Percentiles rank a stretch among this genome's conserved stretches.
Conservation (phyloP, 2,888 invertebrate genomes). For the Drosophila barbarae region DNA sequence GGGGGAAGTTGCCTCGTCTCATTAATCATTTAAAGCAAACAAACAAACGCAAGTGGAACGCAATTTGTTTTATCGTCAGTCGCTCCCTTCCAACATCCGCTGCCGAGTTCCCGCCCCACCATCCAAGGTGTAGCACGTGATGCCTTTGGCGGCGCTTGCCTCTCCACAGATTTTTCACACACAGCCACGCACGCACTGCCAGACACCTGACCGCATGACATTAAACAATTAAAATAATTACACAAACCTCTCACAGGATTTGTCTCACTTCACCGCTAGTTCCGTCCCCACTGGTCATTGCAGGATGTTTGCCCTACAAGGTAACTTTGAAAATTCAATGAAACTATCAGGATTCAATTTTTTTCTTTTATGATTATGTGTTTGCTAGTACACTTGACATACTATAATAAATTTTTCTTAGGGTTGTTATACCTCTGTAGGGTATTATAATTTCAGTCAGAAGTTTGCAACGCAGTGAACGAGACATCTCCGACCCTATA, state of each 20-base stretch:
- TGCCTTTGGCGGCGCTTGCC: constrained; percentile 23
- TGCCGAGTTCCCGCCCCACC: neutral
- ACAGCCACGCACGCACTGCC: constrained; percentile 26
- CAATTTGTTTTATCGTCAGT: constrained; percentile 65
- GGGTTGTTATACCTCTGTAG: neutral
- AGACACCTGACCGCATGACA: constrained; percentile 68
- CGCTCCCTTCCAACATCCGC: neutral
- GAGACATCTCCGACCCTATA: too few species aligned
- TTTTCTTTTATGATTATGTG: neutral
- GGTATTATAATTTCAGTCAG: too few species aligned
- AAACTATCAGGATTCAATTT: constrained; percentile 5
- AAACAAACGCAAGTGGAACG: constrained; percentile 56
- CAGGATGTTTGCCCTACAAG: neutral
- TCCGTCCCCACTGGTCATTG: constrained; percentile 14
- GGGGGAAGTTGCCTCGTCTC: constrained; percentile 39
- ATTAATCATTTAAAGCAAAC: constrained; percentile 67
- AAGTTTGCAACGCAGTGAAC: too few species aligned
- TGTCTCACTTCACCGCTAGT: constrained; percentile 53
- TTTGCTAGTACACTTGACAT: neutral
- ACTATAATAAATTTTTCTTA: too few species aligned
- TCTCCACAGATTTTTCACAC: constrained; percentile 51
- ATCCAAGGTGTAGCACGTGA: constrained; percentile 31
- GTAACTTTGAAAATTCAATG: constrained; percentile 8
- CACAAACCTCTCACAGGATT: constrained; percentile 70
- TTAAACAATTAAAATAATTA: constrained; percentile 76